Evolutionary conservation across 2,888 invertebrate genomes (phyloP).

Genomic region (Ditula angustiorana): DNA sequence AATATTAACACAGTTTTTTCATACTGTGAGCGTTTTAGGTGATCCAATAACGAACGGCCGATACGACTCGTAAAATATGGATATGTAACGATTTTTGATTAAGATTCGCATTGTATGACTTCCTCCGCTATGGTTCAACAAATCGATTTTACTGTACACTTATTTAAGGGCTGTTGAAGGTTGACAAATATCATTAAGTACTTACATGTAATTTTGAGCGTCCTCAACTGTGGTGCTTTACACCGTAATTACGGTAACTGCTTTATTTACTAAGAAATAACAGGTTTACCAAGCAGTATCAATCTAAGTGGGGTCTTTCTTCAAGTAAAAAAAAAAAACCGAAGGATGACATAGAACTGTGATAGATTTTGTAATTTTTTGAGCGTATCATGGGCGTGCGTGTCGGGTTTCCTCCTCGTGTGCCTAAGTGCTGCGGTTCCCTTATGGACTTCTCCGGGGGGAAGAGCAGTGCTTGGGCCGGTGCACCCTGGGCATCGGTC

Average conservation of each 20-base stretch:
- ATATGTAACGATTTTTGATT: background rate
- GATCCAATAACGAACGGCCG: background rate
- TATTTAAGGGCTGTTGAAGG: conserved; percentile 21
- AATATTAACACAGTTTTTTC: background rate
- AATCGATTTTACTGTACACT: background rate
- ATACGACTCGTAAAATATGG: background rate
- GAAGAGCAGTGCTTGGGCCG: too few species aligned
- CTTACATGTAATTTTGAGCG: background rate
- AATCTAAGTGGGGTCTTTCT: background rate
- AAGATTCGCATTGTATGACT: background rate
- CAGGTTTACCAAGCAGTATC: background rate
- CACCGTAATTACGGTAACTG: background rate
- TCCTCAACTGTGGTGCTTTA: background rate
- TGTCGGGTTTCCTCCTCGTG: too few species aligned
- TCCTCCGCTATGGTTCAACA: background rate
- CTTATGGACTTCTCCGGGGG: too few species aligned
- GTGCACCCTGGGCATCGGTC: too few species aligned
- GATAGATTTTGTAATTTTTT: background rate
- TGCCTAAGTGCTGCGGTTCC: too few species aligned
- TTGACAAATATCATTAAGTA: background rate
- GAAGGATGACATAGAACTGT: background rate
- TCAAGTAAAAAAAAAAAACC: background rate
- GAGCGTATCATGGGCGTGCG: too few species aligned
- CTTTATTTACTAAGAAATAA: background rate
- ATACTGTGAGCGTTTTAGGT: background rate